phyloP scores from a whole-genome alignment of 2,888 invertebrate genomes.

The Gryllus longicercus region DNA sequence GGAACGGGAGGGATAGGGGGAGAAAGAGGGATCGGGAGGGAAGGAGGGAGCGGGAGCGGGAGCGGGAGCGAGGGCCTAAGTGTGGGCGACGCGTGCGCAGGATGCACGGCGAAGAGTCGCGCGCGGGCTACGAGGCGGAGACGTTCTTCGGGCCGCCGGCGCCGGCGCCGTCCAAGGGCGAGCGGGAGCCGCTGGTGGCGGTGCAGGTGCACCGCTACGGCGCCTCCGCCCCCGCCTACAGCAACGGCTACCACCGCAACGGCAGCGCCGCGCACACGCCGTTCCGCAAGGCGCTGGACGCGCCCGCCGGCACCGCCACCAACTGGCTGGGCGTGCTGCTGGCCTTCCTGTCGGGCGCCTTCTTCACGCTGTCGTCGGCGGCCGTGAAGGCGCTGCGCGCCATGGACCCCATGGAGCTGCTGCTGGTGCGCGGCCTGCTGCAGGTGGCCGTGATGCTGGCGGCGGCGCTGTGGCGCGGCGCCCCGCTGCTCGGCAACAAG shows the following conservation, averaged over 20 bases:
- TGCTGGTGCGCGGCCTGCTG: slow-evolving; percentile 46
- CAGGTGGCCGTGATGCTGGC: slow-evolving; percentile 47
- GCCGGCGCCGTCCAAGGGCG: not conserved
- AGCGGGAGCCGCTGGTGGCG: not conserved
- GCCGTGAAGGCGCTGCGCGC: slow-evolving; percentile 48
- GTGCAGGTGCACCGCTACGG: not conserved
- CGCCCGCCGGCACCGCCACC: slow-evolving; percentile 17
- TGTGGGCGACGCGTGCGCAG: not conserved
- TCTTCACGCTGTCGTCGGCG: slow-evolving; percentile 50
- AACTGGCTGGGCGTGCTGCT: slow-evolving; percentile 45
- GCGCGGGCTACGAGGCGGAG: not conserved
- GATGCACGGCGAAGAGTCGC: not conserved
- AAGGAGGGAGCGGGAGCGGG: too few relatives aligned
- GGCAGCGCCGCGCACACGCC: not conserved
- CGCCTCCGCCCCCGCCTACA: not conserved
- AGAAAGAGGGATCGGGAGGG: too few relatives aligned
- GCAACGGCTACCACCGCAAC: not conserved
- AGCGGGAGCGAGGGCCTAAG: too few relatives aligned
- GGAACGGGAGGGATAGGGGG: too few relatives aligned
- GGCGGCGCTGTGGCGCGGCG: slow-evolving; percentile 43
- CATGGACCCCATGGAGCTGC: slow-evolving; percentile 50
- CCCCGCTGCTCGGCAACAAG: slow-evolving; percentile 46
- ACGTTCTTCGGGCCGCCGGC: not conserved
- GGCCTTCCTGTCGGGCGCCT: slow-evolving; percentile 51
- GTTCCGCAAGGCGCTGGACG: not conserved